A percentile compares a stretch with the other conserved stretches of the same genome.
Conservation (phyloP, 1,140 invertebrate genomes). For the Chymomyza costata region DNA sequence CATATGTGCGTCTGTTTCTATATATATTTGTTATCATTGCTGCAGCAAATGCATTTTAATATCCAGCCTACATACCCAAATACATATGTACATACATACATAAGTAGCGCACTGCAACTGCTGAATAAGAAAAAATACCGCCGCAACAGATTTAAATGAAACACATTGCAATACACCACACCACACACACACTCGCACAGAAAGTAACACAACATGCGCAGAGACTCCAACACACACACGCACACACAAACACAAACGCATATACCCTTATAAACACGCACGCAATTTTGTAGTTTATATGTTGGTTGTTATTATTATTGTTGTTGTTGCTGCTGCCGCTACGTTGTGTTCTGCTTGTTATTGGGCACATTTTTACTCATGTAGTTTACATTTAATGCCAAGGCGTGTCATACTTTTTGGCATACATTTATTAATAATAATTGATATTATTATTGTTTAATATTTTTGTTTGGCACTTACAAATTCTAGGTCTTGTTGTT, state of each 20-base stretch:
- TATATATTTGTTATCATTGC: too few species aligned
- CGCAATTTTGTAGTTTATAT: constrained; percentile 18
- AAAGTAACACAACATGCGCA: constrained; percentile 16
- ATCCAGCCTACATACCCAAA: constrained; percentile 13
- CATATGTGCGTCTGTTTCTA: too few species aligned
- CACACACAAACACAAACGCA: constrained; percentile 11
- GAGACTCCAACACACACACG: constrained; percentile 18
- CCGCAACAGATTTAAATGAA: constrained; percentile 27
- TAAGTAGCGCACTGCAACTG: constrained; percentile 16
- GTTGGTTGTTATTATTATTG: too few species aligned
- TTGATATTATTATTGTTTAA: constrained; percentile 34
- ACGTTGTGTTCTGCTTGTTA: too few species aligned
- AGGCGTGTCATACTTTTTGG: constrained; percentile 16
- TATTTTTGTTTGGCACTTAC: constrained; percentile 35
- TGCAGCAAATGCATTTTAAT: too few species aligned
- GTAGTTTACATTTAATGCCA: constrained; percentile 13
- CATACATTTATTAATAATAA: constrained; percentile 15
- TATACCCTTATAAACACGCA: constrained; percentile 27
- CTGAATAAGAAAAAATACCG: too few species aligned
- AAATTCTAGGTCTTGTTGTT: constrained; percentile 44
- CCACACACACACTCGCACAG: constrained; percentile 5
- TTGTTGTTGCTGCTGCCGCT: too few species aligned
- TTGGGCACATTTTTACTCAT: too few species aligned
- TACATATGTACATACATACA: background rate
- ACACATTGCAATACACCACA: constrained; percentile 35